phyloP scores from a whole-genome alignment of 1,140 invertebrate genomes.

The Drosophila navojoa region DNA sequence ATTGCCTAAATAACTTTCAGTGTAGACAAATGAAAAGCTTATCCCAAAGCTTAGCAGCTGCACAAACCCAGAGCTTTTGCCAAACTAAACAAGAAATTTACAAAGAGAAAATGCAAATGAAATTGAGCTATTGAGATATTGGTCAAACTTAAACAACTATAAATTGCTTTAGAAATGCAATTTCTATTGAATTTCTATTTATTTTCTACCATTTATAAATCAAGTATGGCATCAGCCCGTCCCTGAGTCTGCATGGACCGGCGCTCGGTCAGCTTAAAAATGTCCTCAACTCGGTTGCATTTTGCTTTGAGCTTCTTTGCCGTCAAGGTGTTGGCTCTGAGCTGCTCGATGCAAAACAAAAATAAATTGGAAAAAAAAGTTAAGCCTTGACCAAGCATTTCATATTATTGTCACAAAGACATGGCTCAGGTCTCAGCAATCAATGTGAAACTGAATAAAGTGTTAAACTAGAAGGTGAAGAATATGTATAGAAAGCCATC shows the following conservation, averaged over 20 bases:
- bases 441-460: not conserved
- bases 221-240: too few species aligned
- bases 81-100: not conserved
- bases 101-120: not conserved
- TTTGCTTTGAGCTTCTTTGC: not conserved
- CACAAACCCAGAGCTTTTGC: constrained; percentile 28
- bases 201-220: too few species aligned
- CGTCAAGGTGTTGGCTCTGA: not conserved
- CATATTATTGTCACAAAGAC: constrained; percentile 6
- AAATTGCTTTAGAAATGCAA: too few species aligned
- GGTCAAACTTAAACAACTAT: too few species aligned
- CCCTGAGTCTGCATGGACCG: too few species aligned
- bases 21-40: constrained; percentile 20
- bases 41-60: constrained; percentile 20
- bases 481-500: too few species aligned
- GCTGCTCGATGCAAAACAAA: constrained; percentile 7
- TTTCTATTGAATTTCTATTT: too few species aligned
- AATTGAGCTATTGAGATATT: not conserved
- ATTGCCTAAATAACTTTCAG: not conserved
- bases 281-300: constrained; percentile 5
- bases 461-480: too few species aligned
- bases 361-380: constrained; percentile 1
- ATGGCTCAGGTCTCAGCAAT: not conserved
- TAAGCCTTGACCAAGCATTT: not conserved
- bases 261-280: not conserved